phyloP scores from a whole-genome alignment of 2,888 invertebrate species.

The Lepidochrysops patricia region DNA sequence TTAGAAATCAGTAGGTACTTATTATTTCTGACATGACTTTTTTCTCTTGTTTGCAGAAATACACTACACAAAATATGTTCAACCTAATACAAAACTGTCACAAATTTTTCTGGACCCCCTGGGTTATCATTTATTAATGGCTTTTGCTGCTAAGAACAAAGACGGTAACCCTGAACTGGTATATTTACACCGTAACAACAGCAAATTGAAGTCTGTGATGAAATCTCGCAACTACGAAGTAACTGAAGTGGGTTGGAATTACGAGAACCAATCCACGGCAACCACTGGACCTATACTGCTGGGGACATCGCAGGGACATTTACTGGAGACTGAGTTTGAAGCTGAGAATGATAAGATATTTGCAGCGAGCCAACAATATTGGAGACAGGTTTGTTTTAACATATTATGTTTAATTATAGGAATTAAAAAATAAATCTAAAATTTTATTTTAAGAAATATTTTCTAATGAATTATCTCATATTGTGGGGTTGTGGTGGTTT shows the following conservation, averaged over 20 bases:
- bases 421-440: too few relatives aligned
- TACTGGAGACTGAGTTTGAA: slow-evolving; percentile 91
- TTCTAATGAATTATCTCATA: too few relatives aligned
- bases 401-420: too few relatives aligned
- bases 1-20: too few relatives aligned
- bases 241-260: slow-evolving; percentile 94
- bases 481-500: too few relatives aligned
- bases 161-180: slow-evolving; percentile 81
- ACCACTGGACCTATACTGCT: slow-evolving; percentile 89
- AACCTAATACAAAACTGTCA: slow-evolving; percentile 75
- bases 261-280: slow-evolving; percentile 77
- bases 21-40: too few relatives aligned
- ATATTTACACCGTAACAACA: slow-evolving; percentile 84
- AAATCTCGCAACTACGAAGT: slow-evolving; percentile 87
- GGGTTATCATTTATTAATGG: slow-evolving; percentile 88
- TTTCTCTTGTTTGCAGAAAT: slow-evolving; percentile 78
- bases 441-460: too few relatives aligned
- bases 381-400: slow-evolving; percentile 85
- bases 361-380: slow-evolving; percentile 84
- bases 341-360: slow-evolving; percentile 89
- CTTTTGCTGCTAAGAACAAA: slow-evolving; percentile 77
- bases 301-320: slow-evolving; percentile 91
- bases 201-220: slow-evolving; percentile 78
- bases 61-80: slow-evolving; percentile 78
- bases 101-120: slow-evolving; percentile 88